These are phyloP conservation scores for Echinops telfairi DNA, from an alignment of 2,113 vertebrate genomes.

Conservation along the genomic window DNA sequence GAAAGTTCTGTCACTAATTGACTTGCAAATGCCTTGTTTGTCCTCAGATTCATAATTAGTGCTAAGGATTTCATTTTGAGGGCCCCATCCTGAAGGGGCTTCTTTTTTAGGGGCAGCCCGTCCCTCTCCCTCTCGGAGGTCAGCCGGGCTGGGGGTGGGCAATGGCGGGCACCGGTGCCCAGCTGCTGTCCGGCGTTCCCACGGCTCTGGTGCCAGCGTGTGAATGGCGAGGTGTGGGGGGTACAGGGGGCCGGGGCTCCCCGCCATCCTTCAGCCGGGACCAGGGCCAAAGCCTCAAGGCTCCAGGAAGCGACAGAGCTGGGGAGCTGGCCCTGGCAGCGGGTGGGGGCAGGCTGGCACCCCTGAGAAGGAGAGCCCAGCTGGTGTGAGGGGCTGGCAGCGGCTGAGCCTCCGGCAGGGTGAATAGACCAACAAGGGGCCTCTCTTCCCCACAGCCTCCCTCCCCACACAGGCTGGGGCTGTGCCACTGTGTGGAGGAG, in stretches of 20 bases:
- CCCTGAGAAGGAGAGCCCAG: constrained; percentile 75
- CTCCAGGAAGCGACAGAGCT: constrained; percentile 78
- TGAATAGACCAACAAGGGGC: constrained; percentile 77
- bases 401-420: constrained; percentile 54
- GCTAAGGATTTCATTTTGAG: constrained; percentile 76
- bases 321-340: constrained; percentile 63
- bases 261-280: constrained; percentile 76
- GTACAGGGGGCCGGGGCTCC: constrained; percentile 64
- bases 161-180: constrained; percentile 72
- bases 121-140: constrained; percentile 67
- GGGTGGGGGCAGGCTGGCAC: constrained; percentile 81
- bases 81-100: constrained; percentile 56
- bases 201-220: constrained; percentile 77
- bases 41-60: constrained; percentile 81
- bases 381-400: constrained; percentile 75
- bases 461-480: constrained; percentile 75
- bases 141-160: constrained; percentile 55
- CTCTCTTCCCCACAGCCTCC: constrained; percentile 72
- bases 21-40: constrained; percentile 81
- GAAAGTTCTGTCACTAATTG: constrained; percentile 81
- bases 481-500: neutral
- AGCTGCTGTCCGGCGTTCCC: constrained; percentile 75
- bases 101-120: constrained; percentile 53
- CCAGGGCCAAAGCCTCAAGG: constrained; percentile 69
- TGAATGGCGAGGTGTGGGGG: constrained; percentile 74